Evolutionary conservation across 1,140 invertebrate genomes (phyloP), one percentile per base, ranked within the genome.

Genomic region (Tribolium castaneum): DNA sequence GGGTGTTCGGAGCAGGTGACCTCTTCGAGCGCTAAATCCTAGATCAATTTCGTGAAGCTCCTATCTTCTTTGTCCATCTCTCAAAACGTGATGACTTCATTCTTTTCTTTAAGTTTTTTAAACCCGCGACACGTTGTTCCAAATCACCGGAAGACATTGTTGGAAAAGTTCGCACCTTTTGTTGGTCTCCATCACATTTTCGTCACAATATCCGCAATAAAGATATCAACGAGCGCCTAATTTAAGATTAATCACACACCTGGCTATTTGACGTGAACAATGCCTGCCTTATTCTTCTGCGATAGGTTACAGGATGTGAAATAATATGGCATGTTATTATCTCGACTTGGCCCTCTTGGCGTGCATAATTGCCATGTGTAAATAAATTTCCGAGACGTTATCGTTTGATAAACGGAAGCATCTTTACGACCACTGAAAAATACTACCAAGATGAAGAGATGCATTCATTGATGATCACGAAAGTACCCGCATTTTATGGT

Each of bases 181-280:
- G 56, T 62, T 62, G 56, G 9, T 30, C 9, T 10, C 22, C 56
- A 30, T 19, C 16, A 19, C 34, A 62, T 25, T 66, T 66, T 66
- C 4, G 35, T 66, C 59, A 66, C 39, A 35, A 35, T 66, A 66
- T 66, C 59, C 59, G 25, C 59, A 66, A 66, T 66, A 66, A 66
- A 66, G 59, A 66, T 66, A 66, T 66, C 59, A 66, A 45, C 39
- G n/a, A 35, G 13, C 45, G 59, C 59, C 59, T 66, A 66, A 66
- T 66, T 66, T 66, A 66, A 66, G 25, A 66, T 66, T 66, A 66
- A 66, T 66, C 59, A 66, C 59, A 66, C 59, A 66, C 25, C 59
- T 66, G 59, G 59, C n/a, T 22, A 9, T 59, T 59, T 59, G 54
- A 59, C 59, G 59, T 66, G 59, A 34, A 66, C 59, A 66, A 66